phyloP scores from a whole-genome alignment of 2,113 vertebrate genomes.

The Artemisiospiza belli region DNA sequence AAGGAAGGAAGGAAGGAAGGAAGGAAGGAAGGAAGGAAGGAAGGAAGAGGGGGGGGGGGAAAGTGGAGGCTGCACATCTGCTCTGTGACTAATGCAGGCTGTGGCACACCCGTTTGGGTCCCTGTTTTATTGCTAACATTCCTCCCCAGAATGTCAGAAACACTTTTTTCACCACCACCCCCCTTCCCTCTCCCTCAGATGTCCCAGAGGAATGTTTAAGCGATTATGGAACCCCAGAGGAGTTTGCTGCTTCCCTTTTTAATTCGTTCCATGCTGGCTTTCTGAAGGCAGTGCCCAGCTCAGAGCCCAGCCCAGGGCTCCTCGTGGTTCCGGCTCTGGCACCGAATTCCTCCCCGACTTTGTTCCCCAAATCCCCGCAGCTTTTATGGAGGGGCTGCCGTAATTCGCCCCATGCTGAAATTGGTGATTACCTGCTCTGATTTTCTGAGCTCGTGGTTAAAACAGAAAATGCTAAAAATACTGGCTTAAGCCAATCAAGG shows the following conservation, averaged over 20 bases:
- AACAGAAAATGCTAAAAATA: conserved; percentile 20
- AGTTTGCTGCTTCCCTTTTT: conserved; percentile 13
- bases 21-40: background rate
- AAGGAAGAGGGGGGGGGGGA: background rate
- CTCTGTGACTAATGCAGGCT: background rate
- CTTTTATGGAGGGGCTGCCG: background rate
- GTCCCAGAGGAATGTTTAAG: conserved; percentile 44
- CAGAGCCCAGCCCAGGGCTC: background rate
- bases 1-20: background rate
- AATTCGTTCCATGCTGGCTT: background rate
- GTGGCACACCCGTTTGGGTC: background rate
- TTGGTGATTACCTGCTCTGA: background rate
- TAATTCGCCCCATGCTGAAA: background rate
- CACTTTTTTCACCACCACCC: background rate
- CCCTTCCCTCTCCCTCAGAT: background rate
- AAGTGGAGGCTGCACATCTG: background rate
- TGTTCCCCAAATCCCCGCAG: background rate
- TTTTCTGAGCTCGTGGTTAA: background rate
- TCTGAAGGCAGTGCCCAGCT: conserved; percentile 5
- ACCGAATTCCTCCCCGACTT: background rate
- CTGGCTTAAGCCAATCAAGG: background rate
- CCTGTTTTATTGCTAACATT: conserved; percentile 19
- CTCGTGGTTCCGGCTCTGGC: background rate
- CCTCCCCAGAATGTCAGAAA: background rate
- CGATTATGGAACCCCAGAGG: conserved; percentile 8